A percentile compares a stretch with the other conserved stretches of the same genome.
Evolutionary conservation across 1,140 invertebrate species (phyloP).

Genomic region (Diuraphis noxia): DNA sequence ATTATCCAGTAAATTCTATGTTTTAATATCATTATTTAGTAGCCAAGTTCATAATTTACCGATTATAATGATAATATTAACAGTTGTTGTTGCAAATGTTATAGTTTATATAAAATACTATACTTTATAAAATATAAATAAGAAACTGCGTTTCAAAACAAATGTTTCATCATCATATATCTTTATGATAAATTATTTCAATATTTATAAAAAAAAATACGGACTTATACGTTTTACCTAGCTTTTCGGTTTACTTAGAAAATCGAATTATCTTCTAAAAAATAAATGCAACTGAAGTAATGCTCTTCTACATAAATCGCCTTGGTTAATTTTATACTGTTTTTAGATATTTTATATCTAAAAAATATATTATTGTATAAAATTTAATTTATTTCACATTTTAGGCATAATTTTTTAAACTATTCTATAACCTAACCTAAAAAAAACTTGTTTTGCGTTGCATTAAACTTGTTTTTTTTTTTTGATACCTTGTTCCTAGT

Average conservation of each 20-base stretch:
- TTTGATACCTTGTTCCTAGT: neutral
- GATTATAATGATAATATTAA: too few species aligned
- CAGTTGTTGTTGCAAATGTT: too few species aligned
- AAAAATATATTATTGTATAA: neutral
- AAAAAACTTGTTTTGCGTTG: neutral
- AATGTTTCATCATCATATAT: too few species aligned
- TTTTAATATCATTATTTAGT: too few species aligned
- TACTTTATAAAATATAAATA: too few species aligned
- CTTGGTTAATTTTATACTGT: neutral
- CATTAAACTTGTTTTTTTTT: neutral
- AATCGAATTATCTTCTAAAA: neutral
- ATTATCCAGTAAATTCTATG: too few species aligned
- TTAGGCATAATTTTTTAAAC: conserved; percentile 9
- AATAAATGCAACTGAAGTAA: neutral
- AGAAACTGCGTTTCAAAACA: too few species aligned
- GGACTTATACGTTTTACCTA: too few species aligned
- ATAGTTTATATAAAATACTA: too few species aligned
- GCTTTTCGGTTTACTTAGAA: neutral
- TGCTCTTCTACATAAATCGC: neutral
- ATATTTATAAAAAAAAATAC: too few species aligned
- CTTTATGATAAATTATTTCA: too few species aligned
- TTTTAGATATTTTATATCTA: neutral
- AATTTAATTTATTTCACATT: neutral
- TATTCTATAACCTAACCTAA: neutral
- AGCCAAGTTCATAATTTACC: too few species aligned